Evolutionary conservation across 1,140 invertebrate species (phyloP).

Genomic region (Heterodera carotae): DNA sequence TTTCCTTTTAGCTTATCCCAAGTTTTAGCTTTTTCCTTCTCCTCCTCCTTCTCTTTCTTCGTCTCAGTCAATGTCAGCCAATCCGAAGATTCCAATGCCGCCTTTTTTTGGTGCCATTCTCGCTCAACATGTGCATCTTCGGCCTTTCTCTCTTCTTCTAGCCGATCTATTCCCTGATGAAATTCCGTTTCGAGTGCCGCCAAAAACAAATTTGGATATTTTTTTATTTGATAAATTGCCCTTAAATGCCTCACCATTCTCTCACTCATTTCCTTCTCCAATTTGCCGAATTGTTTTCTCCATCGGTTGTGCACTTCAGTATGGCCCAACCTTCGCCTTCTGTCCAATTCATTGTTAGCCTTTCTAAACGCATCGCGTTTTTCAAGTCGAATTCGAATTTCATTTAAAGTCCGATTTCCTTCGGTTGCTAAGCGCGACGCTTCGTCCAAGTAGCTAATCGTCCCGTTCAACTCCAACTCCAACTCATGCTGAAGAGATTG

Average conservation of each 20-base stretch:
- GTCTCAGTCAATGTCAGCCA: neutral
- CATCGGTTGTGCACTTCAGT: slow-evolving; percentile 3
- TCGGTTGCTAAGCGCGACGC: slow-evolving; percentile 18
- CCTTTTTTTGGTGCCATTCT: slow-evolving; percentile 26
- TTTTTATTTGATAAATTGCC: neutral
- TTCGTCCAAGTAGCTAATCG: slow-evolving; percentile 23
- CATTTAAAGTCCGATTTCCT: slow-evolving; percentile 13
- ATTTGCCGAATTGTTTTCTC: slow-evolving; percentile 12
- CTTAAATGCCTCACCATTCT: neutral
- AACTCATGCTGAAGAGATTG: slow-evolving; percentile 24
- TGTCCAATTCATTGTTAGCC: slow-evolving; percentile 15
- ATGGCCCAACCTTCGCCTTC: slow-evolving; percentile 18
- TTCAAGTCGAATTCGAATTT: slow-evolving; percentile 15
- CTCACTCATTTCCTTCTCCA: slow-evolving; percentile 30
- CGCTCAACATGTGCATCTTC: slow-evolving; percentile 21
- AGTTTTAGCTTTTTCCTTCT: neutral
- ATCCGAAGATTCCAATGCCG: slow-evolving; percentile 26
- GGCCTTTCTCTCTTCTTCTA: slow-evolving; percentile 18
- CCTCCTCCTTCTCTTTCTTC: neutral
- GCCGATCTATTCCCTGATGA: slow-evolving; percentile 13
- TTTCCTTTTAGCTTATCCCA: neutral
- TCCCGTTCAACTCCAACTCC: slow-evolving; percentile 28
- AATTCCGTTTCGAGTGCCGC: slow-evolving; percentile 21
- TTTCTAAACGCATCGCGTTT: slow-evolving; percentile 15
- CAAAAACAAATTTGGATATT: neutral